These are phyloP conservation scores for Garra rufa DNA, from an alignment of 2,113 vertebrate genomes.

Conservation along the genomic window DNA sequence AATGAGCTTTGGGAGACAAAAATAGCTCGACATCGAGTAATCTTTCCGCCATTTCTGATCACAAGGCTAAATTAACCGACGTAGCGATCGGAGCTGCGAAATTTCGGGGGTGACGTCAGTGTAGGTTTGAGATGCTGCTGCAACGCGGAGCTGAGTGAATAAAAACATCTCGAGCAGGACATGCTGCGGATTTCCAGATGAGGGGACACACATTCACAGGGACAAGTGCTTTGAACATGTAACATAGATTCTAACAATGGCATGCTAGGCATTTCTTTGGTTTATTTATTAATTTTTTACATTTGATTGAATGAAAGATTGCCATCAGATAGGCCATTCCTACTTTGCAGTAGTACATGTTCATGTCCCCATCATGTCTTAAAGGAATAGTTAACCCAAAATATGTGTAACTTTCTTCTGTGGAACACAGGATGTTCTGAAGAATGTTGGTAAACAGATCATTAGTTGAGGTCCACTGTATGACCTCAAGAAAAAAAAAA, in stretches of 20 bases:
- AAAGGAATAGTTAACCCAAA: neutral
- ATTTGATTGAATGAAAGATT: too few relatives aligned
- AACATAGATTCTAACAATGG: neutral
- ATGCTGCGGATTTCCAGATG: neutral
- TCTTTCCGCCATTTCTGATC: slow-evolving; percentile 47
- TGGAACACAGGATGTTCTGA: neutral
- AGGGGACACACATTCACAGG: neutral
- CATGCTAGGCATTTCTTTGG: neutral
- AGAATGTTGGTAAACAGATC: neutral
- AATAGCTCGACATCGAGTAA: slow-evolving; percentile 67
- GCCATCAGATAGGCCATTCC: neutral
- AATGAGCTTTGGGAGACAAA: slow-evolving; percentile 71
- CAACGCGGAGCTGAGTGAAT: neutral
- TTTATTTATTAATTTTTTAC: neutral
- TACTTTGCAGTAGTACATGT: neutral
- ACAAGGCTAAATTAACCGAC: slow-evolving; percentile 35
- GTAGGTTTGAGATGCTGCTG: slow-evolving; percentile 33
- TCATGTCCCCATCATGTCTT: neutral
- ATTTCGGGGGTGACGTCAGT: slow-evolving; percentile 57
- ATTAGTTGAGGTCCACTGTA: neutral
- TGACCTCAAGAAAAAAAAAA: too few relatives aligned
- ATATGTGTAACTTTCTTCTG: neutral
- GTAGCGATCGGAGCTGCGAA: neutral
- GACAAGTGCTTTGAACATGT: neutral
- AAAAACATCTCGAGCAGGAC: neutral